phyloP scores from a whole-genome alignment of 2,888 invertebrate genomes.

The Pomacea canaliculata region DNA sequence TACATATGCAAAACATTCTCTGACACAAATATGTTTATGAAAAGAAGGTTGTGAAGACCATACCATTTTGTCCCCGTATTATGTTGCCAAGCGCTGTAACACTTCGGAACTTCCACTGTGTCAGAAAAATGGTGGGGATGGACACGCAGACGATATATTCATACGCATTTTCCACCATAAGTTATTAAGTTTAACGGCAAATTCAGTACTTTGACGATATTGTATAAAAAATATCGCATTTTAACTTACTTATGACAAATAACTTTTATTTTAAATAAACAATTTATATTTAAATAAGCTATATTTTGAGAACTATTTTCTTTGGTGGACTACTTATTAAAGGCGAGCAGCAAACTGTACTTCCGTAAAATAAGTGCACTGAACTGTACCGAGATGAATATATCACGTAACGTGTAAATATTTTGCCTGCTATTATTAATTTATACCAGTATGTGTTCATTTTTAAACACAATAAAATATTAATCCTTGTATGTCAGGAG shows the following conservation, averaged over 20 bases:
- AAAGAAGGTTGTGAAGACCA: not conserved
- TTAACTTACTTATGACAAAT: not conserved
- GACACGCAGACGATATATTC: slow-evolving; percentile 39
- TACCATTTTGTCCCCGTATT: not conserved
- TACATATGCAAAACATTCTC: no score
- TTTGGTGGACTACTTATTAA: slow-evolving; percentile 13
- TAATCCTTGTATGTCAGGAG: no score
- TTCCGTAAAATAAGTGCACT: not conserved
- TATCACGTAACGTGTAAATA: no score
- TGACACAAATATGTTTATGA: no score
- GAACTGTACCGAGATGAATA: no score
- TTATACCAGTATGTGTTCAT: no score
- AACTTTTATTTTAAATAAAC: no score
- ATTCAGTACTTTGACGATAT: not conserved
- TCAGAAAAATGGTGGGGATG: slow-evolving; percentile 37
- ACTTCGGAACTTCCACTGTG: slow-evolving; percentile 22
- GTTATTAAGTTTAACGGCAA: not conserved
- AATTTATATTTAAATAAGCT: not conserved
- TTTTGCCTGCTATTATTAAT: no score
- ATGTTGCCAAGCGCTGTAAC: not conserved
- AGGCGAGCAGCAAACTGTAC: slow-evolving; percentile 15
- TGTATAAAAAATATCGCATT: not conserved
- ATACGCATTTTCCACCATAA: slow-evolving; percentile 17
- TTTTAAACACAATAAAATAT: no score
- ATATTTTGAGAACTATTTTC: slow-evolving; percentile 5